phyloP scores from a whole-genome alignment of 2,797 vertebrate species.

The Enteromius viviparus region DNA sequence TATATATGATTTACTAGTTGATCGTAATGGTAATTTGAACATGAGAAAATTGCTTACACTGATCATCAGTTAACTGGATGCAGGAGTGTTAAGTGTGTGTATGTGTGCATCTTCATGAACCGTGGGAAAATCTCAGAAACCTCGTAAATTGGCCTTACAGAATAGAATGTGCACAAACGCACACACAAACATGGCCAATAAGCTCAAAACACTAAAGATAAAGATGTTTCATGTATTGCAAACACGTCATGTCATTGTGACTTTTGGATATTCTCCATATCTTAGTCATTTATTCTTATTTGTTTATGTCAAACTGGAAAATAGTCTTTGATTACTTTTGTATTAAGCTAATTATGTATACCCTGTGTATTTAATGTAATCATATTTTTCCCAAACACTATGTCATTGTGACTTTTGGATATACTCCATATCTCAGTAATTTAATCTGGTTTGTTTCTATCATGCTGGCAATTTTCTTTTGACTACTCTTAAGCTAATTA shows the following conservation, averaged over 20 bases:
- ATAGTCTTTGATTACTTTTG: not conserved
- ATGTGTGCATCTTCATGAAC: not conserved
- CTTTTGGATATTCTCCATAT: not conserved
- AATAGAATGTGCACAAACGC: not conserved
- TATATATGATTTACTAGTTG: not conserved
- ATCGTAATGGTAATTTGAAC: not conserved
- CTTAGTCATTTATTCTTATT: not conserved
- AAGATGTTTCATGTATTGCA: not conserved
- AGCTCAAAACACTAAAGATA: not conserved
- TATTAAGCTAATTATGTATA: not conserved
- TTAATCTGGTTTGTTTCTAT: not conserved
- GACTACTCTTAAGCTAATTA: not conserved
- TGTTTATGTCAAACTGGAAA: not conserved
- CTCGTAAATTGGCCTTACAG: not conserved
- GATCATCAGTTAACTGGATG: not conserved
- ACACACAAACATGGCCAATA: slow-evolving; percentile 12
- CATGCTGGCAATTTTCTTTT: not conserved
- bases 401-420: slow-evolving; percentile 6
- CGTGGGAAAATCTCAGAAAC: slow-evolving; percentile 61
- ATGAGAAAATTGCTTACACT: no score
- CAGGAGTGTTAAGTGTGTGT: not conserved
- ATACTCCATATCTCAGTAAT: not conserved
- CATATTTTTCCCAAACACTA: not conserved
- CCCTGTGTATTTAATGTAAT: not conserved
- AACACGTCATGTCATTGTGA: not conserved